Conservation (phyloP, 2,888 invertebrate genomes). For the Actias luna region DNA sequence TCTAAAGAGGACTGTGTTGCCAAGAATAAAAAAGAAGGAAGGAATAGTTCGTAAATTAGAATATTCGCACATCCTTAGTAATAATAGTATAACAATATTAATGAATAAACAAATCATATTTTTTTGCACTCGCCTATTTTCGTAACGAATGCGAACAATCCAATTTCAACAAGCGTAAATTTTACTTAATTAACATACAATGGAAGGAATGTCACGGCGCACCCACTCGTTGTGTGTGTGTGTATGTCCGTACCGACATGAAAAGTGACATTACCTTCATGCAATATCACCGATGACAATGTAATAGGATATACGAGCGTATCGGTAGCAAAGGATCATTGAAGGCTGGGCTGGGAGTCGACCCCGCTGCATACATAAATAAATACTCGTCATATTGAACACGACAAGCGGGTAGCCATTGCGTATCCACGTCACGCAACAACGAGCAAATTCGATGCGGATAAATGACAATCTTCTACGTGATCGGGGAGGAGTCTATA, state of each 20-base stretch:
- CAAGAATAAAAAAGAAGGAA: too few species aligned
- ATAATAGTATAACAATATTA: neutral
- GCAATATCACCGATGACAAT: constrained; percentile 12
- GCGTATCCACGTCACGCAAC: constrained; percentile 28
- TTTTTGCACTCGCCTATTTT: constrained; percentile 9
- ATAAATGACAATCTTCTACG: constrained; percentile 16
- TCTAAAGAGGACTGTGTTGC: too few species aligned
- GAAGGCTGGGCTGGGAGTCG: constrained; percentile 29
- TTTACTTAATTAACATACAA: constrained; percentile 38
- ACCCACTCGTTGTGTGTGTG: constrained; percentile 24
- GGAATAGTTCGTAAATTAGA: too few species aligned
- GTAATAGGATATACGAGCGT: constrained; percentile 9
- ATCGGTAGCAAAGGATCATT: constrained; percentile 30
- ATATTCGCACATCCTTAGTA: too few species aligned
- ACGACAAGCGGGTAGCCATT: constrained; percentile 34
- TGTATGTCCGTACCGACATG: constrained; percentile 10
- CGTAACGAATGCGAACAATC: constrained; percentile 14
- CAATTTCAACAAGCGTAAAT: constrained; percentile 21
- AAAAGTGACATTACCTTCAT: constrained; percentile 13
- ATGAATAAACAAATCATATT: neutral
- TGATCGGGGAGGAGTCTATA: neutral
- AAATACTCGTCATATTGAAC: constrained; percentile 43
- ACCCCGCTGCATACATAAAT: constrained; percentile 52
- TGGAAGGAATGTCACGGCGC: constrained; percentile 30
- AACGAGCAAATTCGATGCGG: constrained; percentile 21